Conservation (phyloP, 1,140 invertebrate genomes). For the Zaprionus capensis region DNA sequence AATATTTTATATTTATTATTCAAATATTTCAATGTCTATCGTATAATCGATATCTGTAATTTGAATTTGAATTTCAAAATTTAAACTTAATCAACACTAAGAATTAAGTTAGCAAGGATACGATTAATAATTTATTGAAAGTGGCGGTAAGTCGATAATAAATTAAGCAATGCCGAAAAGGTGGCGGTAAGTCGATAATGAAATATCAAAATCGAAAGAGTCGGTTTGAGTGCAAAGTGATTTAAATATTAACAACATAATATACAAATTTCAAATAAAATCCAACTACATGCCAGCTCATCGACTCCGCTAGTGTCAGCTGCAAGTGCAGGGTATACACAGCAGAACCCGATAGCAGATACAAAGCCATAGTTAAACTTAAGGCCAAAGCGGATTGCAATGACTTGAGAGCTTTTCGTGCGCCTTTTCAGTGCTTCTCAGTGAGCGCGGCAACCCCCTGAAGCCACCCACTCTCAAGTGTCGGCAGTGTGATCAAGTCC, state of each 20-base stretch:
- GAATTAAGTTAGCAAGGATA: not conserved
- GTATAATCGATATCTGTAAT: not conserved
- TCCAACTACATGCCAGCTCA: not conserved
- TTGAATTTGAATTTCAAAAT: too few species aligned
- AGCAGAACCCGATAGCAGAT: constrained; percentile 11
- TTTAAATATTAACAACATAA: too few species aligned
- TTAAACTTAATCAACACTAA: not conserved
- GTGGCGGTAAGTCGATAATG: too few species aligned
- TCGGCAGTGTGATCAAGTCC: not conserved
- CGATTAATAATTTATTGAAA: not conserved
- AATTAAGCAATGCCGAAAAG: too few species aligned
- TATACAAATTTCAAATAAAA: not conserved
- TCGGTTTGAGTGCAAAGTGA: too few species aligned
- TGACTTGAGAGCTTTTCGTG: constrained; percentile 56
- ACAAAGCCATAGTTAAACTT: constrained; percentile 53
- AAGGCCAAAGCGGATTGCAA: constrained; percentile 72
- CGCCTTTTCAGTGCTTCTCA: constrained; percentile 60
- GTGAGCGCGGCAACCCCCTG: constrained; percentile 52
- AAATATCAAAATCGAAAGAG: too few species aligned
- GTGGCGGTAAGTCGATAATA: not conserved
- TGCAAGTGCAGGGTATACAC: constrained; percentile 16
- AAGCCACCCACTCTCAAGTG: constrained; percentile 1
- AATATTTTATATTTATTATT: not conserved
- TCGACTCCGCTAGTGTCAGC: not conserved
- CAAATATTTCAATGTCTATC: not conserved